These are phyloP conservation scores for Drosophila mojavensis DNA, from an alignment of 1,140 invertebrate species.

Conservation along the genomic window DNA sequence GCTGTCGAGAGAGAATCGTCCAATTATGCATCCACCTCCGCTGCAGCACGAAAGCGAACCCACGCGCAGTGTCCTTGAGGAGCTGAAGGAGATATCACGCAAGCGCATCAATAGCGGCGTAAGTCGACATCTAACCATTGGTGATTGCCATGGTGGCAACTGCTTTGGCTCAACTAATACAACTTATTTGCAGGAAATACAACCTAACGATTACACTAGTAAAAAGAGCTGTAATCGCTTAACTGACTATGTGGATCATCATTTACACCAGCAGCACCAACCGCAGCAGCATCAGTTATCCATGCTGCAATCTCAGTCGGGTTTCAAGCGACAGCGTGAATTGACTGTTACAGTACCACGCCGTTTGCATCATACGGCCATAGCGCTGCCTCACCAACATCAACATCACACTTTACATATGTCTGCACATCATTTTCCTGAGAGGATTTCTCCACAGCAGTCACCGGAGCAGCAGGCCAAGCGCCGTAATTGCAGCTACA, in stretches of 20 bases:
- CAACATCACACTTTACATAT: slow-evolving; percentile 40
- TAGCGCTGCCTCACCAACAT: slow-evolving; percentile 2
- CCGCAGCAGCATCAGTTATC: slow-evolving; percentile 28
- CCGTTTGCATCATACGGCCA: slow-evolving; percentile 24
- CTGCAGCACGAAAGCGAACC: slow-evolving; percentile 75
- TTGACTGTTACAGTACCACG: slow-evolving; percentile 38
- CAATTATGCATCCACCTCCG: slow-evolving; percentile 75
- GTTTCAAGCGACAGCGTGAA: slow-evolving; percentile 56
- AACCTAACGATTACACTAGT: slow-evolving; percentile 44
- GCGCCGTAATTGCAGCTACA: slow-evolving; percentile 71
- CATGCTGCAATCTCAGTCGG: slow-evolving; percentile 17
- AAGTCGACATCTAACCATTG: slow-evolving; percentile 42
- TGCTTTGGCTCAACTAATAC: slow-evolving; percentile 30
- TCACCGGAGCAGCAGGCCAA: slow-evolving; percentile 74
- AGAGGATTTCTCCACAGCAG: slow-evolving; percentile 37
- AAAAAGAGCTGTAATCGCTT: slow-evolving; percentile 73
- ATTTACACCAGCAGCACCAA: slow-evolving; percentile 19
- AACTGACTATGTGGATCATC: slow-evolving; percentile 55
- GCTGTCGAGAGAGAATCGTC: slow-evolving; percentile 74
- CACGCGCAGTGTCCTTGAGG: slow-evolving; percentile 85
- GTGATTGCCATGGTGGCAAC: not conserved
- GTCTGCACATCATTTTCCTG: slow-evolving; percentile 28
- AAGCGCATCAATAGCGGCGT: slow-evolving; percentile 85
- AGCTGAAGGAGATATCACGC: slow-evolving; percentile 85
- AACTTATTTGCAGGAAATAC: slow-evolving; percentile 63